phyloP scores from a whole-genome alignment of 2,113 vertebrate species.

The Ascaphus truei region DNA sequence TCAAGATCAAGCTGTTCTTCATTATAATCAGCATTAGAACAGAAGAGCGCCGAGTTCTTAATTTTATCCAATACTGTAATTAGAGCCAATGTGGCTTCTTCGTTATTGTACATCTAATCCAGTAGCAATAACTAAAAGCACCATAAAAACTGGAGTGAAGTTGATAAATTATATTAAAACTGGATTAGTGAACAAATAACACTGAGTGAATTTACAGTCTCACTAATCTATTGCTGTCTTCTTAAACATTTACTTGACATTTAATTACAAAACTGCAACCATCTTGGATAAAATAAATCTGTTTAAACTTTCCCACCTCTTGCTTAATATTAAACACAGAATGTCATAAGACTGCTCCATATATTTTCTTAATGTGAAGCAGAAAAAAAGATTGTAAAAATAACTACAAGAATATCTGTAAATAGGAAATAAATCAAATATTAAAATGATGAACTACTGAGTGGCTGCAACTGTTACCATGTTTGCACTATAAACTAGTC shows the following conservation, averaged over 20 bases:
- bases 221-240: neutral
- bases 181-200: neutral
- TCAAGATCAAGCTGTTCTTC: neutral
- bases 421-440: too few species aligned
- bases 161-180: neutral
- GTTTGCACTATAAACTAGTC: too few species aligned
- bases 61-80: neutral
- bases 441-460: too few species aligned
- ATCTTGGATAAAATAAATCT: too few species aligned
- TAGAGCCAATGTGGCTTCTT: neutral
- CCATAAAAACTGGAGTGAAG: neutral
- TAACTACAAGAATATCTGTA: too few species aligned
- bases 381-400: too few species aligned
- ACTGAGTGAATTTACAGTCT: neutral
- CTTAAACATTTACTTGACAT: neutral
- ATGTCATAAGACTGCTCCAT: neutral
- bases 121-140: neutral
- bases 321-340: too few species aligned
- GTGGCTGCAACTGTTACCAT: too few species aligned
- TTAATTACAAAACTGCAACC: neutral
- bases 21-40: neutral
- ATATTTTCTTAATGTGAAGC: neutral
- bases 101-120: neutral
- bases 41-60: neutral
- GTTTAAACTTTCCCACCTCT: too few species aligned